These are phyloP conservation scores for Ammospiza caudacuta DNA, from an alignment of 2,113 vertebrate genomes.

Conservation along the genomic window DNA sequence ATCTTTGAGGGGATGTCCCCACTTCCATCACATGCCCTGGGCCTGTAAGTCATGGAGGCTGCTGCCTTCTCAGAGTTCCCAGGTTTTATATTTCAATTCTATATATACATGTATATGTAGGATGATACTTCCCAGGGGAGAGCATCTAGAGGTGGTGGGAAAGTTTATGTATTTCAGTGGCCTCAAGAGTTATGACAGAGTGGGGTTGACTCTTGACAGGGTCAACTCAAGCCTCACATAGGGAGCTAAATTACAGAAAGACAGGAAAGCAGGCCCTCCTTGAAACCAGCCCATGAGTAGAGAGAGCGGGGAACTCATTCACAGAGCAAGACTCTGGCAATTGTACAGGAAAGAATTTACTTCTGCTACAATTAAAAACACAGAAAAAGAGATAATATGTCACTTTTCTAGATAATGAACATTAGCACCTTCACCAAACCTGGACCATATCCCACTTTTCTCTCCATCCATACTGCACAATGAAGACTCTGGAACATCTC, in stretches of 20 bases:
- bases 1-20: conserved; percentile 3
- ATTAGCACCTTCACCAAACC: background rate
- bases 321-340: background rate
- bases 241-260: background rate
- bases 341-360: background rate
- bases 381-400: background rate
- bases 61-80: background rate
- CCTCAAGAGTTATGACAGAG: background rate
- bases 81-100: background rate
- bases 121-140: background rate
- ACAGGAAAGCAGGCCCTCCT: background rate
- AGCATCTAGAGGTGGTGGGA: conserved; percentile 16
- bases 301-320: background rate
- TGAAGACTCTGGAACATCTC: background rate
- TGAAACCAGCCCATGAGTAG: background rate
- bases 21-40: background rate
- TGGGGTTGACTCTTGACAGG: background rate
- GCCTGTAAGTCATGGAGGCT: background rate
- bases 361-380: background rate
- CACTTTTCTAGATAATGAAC: background rate
- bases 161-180: background rate
- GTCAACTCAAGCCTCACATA: background rate
- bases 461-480: fast-evolving
- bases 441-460: background rate
- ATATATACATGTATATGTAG: background rate